These are phyloP conservation scores for Salvelinus fontinalis DNA, from an alignment of 2,113 vertebrate genomes.

Conservation along the genomic window DNA sequence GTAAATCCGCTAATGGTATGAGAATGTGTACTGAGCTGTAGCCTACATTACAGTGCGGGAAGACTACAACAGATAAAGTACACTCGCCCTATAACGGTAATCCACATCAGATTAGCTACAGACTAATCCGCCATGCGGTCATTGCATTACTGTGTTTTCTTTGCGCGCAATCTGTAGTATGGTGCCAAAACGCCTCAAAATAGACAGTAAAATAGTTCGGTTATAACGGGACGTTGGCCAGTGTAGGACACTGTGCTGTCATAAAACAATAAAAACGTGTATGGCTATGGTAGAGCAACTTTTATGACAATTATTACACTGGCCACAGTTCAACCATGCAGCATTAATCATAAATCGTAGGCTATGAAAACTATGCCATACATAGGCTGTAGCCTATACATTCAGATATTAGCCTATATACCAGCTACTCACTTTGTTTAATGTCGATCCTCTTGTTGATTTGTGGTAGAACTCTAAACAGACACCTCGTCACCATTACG, in stretches of 20 bases:
- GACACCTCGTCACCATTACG: background rate
- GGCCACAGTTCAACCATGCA: background rate
- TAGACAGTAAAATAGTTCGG: background rate
- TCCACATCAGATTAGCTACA: slow-evolving; percentile 41
- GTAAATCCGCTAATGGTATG: background rate
- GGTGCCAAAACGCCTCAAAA: no score
- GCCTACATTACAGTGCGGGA: no score
- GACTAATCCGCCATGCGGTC: slow-evolving; percentile 22
- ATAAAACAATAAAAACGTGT: background rate
- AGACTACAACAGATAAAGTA: no score
- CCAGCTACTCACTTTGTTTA: background rate
- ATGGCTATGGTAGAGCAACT: background rate
- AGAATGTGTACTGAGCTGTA: background rate
- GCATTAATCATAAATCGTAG: background rate
- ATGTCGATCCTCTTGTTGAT: background rate
- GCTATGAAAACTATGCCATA: background rate
- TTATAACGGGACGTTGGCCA: background rate
- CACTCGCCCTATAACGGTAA: slow-evolving; percentile 32
- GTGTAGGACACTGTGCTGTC: background rate
- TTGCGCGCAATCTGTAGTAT: background rate
- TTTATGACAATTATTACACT: background rate
- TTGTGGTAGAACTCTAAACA: background rate
- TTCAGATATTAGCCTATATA: no score
- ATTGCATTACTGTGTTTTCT: background rate
- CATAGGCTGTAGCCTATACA: no score